Evolutionary conservation across 2,797 vertebrate genomes (phyloP).

Genomic region (Dicrostonyx torquatus): DNA sequence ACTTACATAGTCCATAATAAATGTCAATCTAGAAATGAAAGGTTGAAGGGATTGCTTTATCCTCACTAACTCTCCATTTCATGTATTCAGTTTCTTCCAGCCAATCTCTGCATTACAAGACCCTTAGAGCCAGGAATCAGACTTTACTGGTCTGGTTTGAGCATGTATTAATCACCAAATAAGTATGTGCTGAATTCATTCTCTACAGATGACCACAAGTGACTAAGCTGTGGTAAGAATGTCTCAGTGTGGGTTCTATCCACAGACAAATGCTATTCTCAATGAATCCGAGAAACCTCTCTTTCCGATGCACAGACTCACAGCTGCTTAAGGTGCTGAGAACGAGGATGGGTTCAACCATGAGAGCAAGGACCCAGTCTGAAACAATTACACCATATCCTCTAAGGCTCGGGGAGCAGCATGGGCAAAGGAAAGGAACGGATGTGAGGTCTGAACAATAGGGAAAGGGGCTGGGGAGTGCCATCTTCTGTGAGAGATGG

Average conservation of each 20-base stretch:
- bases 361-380: background rate
- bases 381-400: background rate
- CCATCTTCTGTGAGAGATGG: background rate
- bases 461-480: background rate
- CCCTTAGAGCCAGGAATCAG: background rate
- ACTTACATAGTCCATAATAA: background rate
- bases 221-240: background rate
- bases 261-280: background rate
- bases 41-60: background rate
- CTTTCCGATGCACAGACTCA: background rate
- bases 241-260: background rate
- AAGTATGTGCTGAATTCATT: background rate
- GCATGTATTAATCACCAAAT: background rate
- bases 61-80: background rate
- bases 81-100: constrained; percentile 10
- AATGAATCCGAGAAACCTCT: background rate
- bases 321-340: background rate
- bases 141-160: background rate
- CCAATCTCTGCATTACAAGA: background rate
- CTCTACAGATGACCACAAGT: background rate
- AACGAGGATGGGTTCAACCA: background rate
- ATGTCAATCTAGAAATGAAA: constrained; percentile 8
- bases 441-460: background rate
- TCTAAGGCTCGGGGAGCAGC: background rate
- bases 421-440: background rate